A percentile compares a stretch with the other conserved stretches of the same genome.
Conservation (phyloP, 1,140 invertebrate species). For the Phymastichus coffea region DNA sequence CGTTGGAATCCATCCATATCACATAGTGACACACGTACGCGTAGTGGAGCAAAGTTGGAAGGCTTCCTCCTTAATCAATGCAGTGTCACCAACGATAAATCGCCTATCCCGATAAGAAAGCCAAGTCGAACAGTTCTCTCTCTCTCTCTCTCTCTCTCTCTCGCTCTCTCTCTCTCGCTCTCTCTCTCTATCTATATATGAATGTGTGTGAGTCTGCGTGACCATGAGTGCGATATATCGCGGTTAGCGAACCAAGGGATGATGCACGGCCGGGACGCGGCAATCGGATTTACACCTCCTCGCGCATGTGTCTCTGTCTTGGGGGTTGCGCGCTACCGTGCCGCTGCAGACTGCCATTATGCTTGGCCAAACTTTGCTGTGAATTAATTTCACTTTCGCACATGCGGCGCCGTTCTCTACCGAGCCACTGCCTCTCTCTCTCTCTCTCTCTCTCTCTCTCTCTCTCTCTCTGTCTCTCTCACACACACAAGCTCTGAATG, state of each 20-base stretch:
- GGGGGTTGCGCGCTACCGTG: background rate
- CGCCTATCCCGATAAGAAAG: background rate
- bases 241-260: constrained; percentile 36
- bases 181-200: too few relatives aligned
- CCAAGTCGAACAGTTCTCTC: too few relatives aligned
- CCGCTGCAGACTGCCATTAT: too few relatives aligned
- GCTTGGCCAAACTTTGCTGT: background rate
- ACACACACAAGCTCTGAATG: background rate
- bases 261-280: constrained; percentile 39
- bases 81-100: too few relatives aligned
- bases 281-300: constrained; percentile 30
- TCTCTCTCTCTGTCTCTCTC: background rate
- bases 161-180: too few relatives aligned
- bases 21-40: too few relatives aligned
- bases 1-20: too few relatives aligned
- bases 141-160: too few relatives aligned
- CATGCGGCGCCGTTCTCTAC: background rate
- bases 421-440: constrained; percentile 16
- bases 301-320: background rate
- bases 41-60: too few relatives aligned
- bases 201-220: too few relatives aligned
- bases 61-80: too few relatives aligned
- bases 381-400: constrained; percentile 27
- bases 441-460: constrained; percentile 1
- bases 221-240: constrained; percentile 35